Evolutionary conservation across 2,888 invertebrate species (phyloP), one percentile per base, ranked within the genome.

Genomic region (Hydrotaea cyrtoneurina): DNA sequence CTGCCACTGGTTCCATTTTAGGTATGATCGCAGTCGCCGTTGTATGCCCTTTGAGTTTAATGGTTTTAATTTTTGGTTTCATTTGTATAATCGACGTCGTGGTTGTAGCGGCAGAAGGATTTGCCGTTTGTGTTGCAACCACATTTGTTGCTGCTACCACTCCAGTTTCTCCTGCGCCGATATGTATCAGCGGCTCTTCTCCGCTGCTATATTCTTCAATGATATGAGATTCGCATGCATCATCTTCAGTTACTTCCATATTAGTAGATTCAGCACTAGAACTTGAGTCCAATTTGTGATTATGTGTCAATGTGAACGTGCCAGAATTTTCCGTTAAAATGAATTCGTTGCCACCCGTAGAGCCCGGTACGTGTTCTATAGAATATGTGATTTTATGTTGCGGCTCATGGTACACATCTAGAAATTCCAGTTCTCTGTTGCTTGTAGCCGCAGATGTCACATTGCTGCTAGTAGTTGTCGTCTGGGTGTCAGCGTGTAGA

Each of bases 351-450:
- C 91, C 91, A 73, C 86, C 89, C 2, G 88, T 86, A 43, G 88
- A 87, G 10, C 89, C 91, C 2, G 89, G 89, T 82, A 92, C 91
- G 64, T 91, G 91, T 43, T 92, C 92, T 62, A 92, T 92, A 13
- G 92, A 90, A 75, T 92, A 92, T 1, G 91, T 91, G 0, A 92
- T 91, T 83, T 92, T 92, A 17, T 90, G 91, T 74, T 91, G 89
- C 31, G 87, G 87, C 21, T 91, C 91, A 59, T 89, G 88, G 82
- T 92, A 92, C 0, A 92, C 91, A 82, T 92, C 92, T 2, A 92
- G 87, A 75, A 90, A 92, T 73, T 92, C 92, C 11, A 92, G 80
- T 10, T 91, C 89, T 1, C 91, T 89, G n/a, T 39, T 62, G 5
- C 43, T 75, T 17, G 69, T 11, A 11, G 21, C 39, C 5, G 11